Evolutionary conservation across 2,797 vertebrate genomes (phyloP), one percentile per base, ranked within the genome.

Genomic region (Echiichthys vipera): DNA sequence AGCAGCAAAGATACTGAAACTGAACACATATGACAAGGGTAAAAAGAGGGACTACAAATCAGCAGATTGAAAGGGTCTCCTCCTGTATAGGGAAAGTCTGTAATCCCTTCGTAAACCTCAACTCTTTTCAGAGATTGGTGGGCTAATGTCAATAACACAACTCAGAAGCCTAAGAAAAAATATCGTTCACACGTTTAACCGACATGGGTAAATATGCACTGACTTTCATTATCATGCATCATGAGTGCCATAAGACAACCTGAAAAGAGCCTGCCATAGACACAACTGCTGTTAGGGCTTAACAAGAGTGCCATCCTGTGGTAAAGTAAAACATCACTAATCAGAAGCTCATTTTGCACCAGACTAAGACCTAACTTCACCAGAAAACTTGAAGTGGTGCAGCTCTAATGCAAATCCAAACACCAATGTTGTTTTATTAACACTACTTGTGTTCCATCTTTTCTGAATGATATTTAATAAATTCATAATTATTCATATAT

Each of bases 281-380:
- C 8, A 8, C 10, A 65, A 50, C 74, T 70, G 59, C 40, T 65
- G 69, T 59, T 65, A 59, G 71, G 61, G 82, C 82, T 94, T 89
- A 82, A 80, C 94, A 86, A 93, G 91, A 94, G 93, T 92, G 93
- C 93, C 94, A 93, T 92, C 95, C 80, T 91, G 94, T 95, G 94
- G 92, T 80, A 84, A 83, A 80, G 65, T 14, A 32, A 67, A 86
- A 89, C 80, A 91, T 83, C 75, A 76, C 79, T 69, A 75, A 83
- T 77, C 51, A 76, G 10, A 39, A 22, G 51, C 46, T 80, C 53
- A 29, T 37, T 50, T 30, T 57, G 32, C 56, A 42, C 25, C 53
- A 76, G 17, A 37, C 43, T 18, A 34, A 72, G 39, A 29, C 25
- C 66, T 29, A 3, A n/a, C 9, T 49, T 42, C 8, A 59, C 47